Base-by-base conservation (phyloP, 2,113 vertebrate genomes). In the Corythoichthys intestinalis region DNA sequence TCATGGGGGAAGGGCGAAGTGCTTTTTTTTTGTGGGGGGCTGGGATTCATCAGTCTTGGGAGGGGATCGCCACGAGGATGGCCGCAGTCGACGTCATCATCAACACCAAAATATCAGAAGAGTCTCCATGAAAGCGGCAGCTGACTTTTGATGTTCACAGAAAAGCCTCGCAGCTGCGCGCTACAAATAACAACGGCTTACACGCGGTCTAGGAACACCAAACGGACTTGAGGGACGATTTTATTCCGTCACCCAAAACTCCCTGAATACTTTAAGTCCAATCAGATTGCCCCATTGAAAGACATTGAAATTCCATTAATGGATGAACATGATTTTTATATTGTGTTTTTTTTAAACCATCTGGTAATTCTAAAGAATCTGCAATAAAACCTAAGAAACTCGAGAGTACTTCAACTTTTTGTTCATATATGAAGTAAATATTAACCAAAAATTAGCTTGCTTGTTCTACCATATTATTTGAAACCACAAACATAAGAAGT, bases 121-220 rank as follows among this genome's bases (percentile, higher is more conserved):
- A 77, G 74, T 72, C n/a, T 37, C 5, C 75, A 85, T 83, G 13
- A 74, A 63, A 57, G 60, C 39, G 67, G 34, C 66, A 85, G 87
- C 82, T 86, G 85, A 81, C 85, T 85, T 83, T 58, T 84, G 86
- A 89, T 79, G 72, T 70, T 46, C 70, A 50, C 62, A 72, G 81
- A 76, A 76, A 75, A 70, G 65, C 49, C 59, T 10, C 60, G 74
- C 70, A 73, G 65, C 63, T 60, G 58, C 66, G 59, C 73, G 58
- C 14, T 3, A 3, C 53, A 12, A 56, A 56, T 12, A 56, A 53
- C 50, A 2, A 6, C 3, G n/a, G 7, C n/a, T 47, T 7, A 47
- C 46, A 10, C 4, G 6, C 46, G 11, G 8, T 47, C 46, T 10
- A 14, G 48, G 4, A 13, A 34, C 28, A 2, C 20, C 53, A 12